Evolutionary conservation across 2,797 vertebrate genomes (phyloP), one percentile per base, ranked within the genome.

Genomic region (Halcyon badia): DNA sequence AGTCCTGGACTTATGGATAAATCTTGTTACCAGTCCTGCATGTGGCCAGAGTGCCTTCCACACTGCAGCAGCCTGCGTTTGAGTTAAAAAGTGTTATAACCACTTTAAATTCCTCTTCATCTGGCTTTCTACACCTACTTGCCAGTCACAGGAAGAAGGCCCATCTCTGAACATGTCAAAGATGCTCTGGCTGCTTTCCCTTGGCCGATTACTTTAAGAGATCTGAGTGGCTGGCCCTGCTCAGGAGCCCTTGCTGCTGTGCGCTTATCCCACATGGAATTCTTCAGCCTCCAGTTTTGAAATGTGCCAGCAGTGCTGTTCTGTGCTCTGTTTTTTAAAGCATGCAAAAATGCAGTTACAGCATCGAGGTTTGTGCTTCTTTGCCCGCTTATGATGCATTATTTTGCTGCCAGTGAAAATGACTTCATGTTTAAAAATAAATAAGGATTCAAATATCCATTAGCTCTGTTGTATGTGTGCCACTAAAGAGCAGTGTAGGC

Each of bases 401-500:
- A 41, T 62, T 95, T 91, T 83, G 41, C 85, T 82, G 79, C 75
- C 64, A 72, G 73, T 37, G 56, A 79, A 76, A 84, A 81, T 90
- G 77, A 87, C 48, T 51, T 60, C 68, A 93, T n/a, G 14, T 75
- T 92, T 89, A 71, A 95, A 89, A 89, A 90, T 75, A 90, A 84
- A 65, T 49, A 26, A 35, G 54, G 31, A 80, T 75, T 87, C n/a
- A 73, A 17, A 62, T 82, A 77, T n/a, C 86, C 19, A 10, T 31
- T 84, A 20, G n/a, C 62, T 94, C 73, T 0, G 0, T 66, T 83
- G 44, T 48, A 14, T 14, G n/a, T 51, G 58, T 44, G 76, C 78
- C 46, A 14, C 66, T 90, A 11, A 84, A 78, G 78, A 81, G 70
- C 51, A 73, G 54, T 31, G 48, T 41, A 35, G 61, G 69, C 71